A percentile compares a stretch with the other conserved stretches of the same genome.
phyloP scores from a whole-genome alignment of 2,888 invertebrate genomes.

The Pyrochroa serraticornis region DNA sequence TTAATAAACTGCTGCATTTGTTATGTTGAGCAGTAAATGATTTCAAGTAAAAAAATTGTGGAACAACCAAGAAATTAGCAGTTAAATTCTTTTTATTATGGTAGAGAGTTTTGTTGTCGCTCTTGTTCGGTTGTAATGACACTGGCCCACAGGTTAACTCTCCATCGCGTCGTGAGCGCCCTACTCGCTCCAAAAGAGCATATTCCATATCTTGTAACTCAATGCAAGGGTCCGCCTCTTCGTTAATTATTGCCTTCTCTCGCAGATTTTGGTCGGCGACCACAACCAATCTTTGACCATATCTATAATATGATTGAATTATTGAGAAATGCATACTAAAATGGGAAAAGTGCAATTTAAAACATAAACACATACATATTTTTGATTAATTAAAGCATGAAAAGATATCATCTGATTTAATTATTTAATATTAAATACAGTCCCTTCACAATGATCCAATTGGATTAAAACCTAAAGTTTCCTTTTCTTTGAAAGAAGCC shows the following conservation, averaged over 20 bases:
- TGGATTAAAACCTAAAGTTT: too few relatives aligned
- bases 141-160: slow-evolving; percentile 71
- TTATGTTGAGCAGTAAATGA: slow-evolving; percentile 54
- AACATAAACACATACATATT: neutral
- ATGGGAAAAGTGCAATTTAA: neutral
- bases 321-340: too few relatives aligned
- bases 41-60: slow-evolving; percentile 66
- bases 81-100: slow-evolving; percentile 69
- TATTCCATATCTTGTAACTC: slow-evolving; percentile 66
- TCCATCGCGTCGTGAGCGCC: slow-evolving; percentile 71
- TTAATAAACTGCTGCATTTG: slow-evolving; percentile 62
- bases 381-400: too few relatives aligned
- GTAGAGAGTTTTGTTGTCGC: slow-evolving; percentile 68
- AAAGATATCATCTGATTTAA: too few relatives aligned
- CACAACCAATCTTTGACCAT: slow-evolving; percentile 69
- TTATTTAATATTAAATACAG: too few relatives aligned
- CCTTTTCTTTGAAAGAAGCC: too few relatives aligned
- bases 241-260: slow-evolving; percentile 63
- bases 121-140: slow-evolving; percentile 63
- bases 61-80: slow-evolving; percentile 64
- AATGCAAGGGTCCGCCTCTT: slow-evolving; percentile 58
- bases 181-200: slow-evolving; percentile 76
- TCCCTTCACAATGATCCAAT: too few relatives aligned
- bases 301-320: too few relatives aligned
- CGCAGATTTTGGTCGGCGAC: slow-evolving; percentile 72